Percentiles rank a stretch among this genome's conserved stretches.
Conservation (phyloP, 2,888 invertebrate species). For the Gerris lacustris region DNA sequence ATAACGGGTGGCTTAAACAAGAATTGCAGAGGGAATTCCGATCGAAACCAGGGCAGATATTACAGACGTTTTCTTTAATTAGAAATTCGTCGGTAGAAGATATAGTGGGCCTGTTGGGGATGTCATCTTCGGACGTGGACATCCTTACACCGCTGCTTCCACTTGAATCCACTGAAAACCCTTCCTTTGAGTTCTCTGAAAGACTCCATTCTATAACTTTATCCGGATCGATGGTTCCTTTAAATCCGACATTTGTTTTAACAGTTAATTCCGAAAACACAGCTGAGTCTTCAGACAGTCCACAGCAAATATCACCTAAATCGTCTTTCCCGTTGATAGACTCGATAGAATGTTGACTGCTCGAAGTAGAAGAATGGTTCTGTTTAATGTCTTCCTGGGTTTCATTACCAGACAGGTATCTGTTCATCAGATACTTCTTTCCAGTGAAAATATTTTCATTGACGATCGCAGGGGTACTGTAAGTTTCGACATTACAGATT, state of each 20-base stretch:
- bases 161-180: not conserved
- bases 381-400: not conserved
- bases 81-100: not conserved
- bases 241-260: no score
- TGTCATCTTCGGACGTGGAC: not conserved
- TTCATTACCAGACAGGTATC: not conserved
- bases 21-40: not conserved
- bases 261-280: not conserved
- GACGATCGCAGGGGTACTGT: not conserved
- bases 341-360: not conserved
- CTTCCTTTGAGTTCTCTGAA: not conserved
- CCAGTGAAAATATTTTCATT: constrained; percentile 7
- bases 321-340: no score
- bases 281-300: not conserved
- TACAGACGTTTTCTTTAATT: not conserved
- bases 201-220: not conserved
- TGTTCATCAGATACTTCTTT: not conserved
- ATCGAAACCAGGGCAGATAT: not conserved
- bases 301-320: not conserved
- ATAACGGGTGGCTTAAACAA: not conserved
- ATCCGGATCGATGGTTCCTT: not conserved
- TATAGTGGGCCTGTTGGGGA: not conserved
- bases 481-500: not conserved
- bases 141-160: not conserved
- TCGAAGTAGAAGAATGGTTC: not conserved